Evolutionary conservation across 2,113 vertebrate genomes (phyloP), one percentile per base, ranked within the genome.

Genomic region (Phoxinus phoxinus): DNA sequence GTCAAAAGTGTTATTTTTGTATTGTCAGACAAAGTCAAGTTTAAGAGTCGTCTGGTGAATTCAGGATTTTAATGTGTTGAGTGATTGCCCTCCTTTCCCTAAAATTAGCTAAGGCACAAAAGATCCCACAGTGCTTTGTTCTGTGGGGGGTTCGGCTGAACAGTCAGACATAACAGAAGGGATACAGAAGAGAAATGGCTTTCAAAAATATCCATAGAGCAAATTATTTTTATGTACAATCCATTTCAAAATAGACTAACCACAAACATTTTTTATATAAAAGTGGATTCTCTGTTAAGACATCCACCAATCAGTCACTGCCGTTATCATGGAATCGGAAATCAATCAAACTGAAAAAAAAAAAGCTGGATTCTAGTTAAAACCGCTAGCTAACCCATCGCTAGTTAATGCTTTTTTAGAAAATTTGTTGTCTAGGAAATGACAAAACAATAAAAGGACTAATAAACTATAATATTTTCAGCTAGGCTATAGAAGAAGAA

Each of bases 1-100:
- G 80, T 82, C 80, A 82, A 82, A 67, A 53, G 59, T 67, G 63
- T 69, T 53, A 48, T 82, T 81, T 82, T 67, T 82, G 63, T 48
- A 51, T 69, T 81, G 10, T 67, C 79, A 67, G 30, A 81, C 79
- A 48, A 35, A 48, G 44, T 27, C 44, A 46, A 63, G 37, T 44
- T 59, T 44, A 41, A 61, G 58, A n/a, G 78, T 63, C n/a, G 25
- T 32, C 41, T 81, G 61, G 41, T 30, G 61, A 67, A 32, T 80
- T 63, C 23, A 44, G 35, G 58, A 81, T 27, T 65, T 63, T 21
- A 27, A 81, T n/a, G 8, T 25, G 65, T 41, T 81, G 37, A 81
- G 63, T 46, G 58, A 65, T 81, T 81, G 78, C 37, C n/a, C 59
- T 44, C 13, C 23, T 80, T 21, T 80, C 8, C 8, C 27, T 6